These are phyloP conservation scores for Struthio camelus DNA, from an alignment of 2,113 vertebrate genomes.

Conservation along the genomic window DNA sequence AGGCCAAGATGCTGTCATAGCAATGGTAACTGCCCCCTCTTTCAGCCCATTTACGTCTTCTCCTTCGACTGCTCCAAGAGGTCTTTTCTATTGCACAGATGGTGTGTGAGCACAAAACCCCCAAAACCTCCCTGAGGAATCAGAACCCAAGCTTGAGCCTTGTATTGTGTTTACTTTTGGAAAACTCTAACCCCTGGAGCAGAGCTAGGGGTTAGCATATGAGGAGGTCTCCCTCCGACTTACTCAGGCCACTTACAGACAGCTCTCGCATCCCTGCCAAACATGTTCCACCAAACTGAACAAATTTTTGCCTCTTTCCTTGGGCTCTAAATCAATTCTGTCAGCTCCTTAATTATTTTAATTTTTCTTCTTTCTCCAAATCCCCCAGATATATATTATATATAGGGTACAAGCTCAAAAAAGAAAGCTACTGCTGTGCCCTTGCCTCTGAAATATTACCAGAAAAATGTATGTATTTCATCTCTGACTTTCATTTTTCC, in stretches of 20 bases:
- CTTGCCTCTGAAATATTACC: constrained; percentile 62
- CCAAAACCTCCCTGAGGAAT: neutral
- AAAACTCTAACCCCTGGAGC: neutral
- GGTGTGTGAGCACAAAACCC: neutral
- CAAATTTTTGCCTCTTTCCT: neutral
- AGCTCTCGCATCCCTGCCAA: neutral
- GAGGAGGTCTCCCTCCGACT: fast-evolving
- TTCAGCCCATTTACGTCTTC: neutral
- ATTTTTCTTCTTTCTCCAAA: constrained; percentile 49
- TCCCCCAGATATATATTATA: constrained; percentile 58
- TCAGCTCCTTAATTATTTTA: constrained; percentile 60
- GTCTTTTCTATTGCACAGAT: neutral
- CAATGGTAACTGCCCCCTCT: neutral
- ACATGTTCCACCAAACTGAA: neutral
- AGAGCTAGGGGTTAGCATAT: neutral
- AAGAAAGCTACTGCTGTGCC: constrained; percentile 31
- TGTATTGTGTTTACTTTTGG: neutral
- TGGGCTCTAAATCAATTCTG: constrained; percentile 33
- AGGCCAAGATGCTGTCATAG: neutral
- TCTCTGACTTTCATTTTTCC: constrained; percentile 56
- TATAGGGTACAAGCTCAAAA: constrained; percentile 33
- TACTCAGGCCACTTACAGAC: neutral
- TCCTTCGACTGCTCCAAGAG: neutral
- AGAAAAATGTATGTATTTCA: constrained; percentile 50
- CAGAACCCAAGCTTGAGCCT: neutral